Conservation (phyloP, 2,888 invertebrate genomes). For the Tuta absoluta region DNA sequence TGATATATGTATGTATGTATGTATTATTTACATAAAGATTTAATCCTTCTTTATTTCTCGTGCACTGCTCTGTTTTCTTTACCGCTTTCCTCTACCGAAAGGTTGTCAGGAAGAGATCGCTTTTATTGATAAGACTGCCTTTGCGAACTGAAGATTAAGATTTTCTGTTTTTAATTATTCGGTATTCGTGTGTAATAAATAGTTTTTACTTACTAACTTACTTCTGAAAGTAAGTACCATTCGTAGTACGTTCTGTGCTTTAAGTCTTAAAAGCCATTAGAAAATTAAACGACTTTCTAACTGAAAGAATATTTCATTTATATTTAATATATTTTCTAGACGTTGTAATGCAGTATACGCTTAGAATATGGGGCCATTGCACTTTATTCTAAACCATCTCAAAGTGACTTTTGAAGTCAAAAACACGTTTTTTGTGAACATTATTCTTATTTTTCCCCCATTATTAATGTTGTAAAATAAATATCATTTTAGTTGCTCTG, state of each 20-base stretch:
- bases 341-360: background rate
- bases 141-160: no score
- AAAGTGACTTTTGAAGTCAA: conserved; percentile 3
- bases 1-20: no score
- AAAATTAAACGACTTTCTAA: background rate
- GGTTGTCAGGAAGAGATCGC: no score
- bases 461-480: background rate
- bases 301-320: conserved; percentile 8
- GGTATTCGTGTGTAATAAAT: no score
- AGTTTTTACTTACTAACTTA: no score
- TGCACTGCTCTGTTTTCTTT: no score
- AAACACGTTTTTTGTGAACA: background rate
- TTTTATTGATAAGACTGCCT: no score
- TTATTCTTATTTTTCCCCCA: background rate
- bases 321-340: background rate
- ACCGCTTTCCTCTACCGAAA: no score
- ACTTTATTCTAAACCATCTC: background rate
- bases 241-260: background rate
- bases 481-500: background rate
- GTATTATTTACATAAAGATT: no score
- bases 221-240: no score
- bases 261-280: background rate
- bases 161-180: no score
- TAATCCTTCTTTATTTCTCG: no score
- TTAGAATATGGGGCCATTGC: background rate